A percentile compares a stretch with the other conserved stretches of the same genome.
phyloP scores from a whole-genome alignment of 2,888 invertebrate species.

The Elmis aenea region DNA sequence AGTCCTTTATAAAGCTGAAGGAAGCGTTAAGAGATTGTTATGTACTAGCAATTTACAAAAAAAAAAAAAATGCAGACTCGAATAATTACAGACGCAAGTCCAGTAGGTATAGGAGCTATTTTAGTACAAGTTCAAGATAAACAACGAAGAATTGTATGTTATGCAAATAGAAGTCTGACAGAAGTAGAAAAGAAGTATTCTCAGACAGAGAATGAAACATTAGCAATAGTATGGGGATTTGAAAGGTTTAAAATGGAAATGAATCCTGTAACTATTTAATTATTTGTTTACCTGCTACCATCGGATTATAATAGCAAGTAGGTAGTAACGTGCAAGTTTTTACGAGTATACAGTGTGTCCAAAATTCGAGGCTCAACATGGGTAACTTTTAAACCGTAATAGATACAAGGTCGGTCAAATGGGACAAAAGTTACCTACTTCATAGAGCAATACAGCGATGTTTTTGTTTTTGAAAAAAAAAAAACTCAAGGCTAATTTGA shows the following conservation, averaged over 20 bases:
- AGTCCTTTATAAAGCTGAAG: constrained; percentile 1
- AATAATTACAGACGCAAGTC: constrained; percentile 4
- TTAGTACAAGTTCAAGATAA: constrained; percentile 24
- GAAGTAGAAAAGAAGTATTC: constrained; percentile 32
- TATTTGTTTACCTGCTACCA: no score
- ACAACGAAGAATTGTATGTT: constrained; percentile 25
- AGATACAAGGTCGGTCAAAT: no score
- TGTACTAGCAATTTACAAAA: not conserved
- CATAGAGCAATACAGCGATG: no score
- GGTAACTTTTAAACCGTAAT: no score
- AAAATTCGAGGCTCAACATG: no score
- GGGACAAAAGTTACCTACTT: no score
- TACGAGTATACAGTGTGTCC: no score
- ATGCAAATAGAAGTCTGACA: constrained; percentile 27
- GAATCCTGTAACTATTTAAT: no score
- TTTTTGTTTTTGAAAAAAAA: no score
- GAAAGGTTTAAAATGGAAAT: constrained; percentile 27
- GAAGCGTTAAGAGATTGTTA: not conserved
- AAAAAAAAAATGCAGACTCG: not conserved
- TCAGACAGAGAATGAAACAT: constrained; percentile 37
- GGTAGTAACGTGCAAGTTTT: no score
- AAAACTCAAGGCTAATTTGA: no score
- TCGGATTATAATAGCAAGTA: no score
- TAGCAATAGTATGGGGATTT: constrained; percentile 40
- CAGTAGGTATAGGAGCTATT: constrained; percentile 26